Base-by-base conservation (phyloP, 2,113 vertebrate genomes). In the Mustela lutreola region DNA sequence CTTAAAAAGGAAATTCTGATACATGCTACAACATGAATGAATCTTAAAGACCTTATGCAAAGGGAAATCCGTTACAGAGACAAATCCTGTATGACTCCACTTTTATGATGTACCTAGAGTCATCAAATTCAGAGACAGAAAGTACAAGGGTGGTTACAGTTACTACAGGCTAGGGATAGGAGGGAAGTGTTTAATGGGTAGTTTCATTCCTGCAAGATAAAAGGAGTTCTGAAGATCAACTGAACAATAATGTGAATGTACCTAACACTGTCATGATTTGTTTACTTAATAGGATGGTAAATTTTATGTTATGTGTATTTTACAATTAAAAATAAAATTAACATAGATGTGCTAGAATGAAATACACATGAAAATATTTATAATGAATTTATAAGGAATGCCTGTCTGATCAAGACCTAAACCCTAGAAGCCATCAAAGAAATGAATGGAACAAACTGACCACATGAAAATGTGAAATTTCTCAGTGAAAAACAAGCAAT, bases 391-490 rank as follows among this genome's bases (percentile, higher is more conserved):
- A 36, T 39, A 96, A 50, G 36, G 31, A 89, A 96, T 56, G n/a
- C 7, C n/a, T 58, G 33, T 86, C 75, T 67, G 84, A 67, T 67
- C 0, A 24, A 58, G 65, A 65, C 28, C 42, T 65, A 93, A 82
- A 76, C 11, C 48, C 50, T 36, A 56, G 62, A 95, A 73, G 11
- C 53, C 39, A 62, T n/a, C 73, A 80, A 80, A 87, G 14, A 39
- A 73, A 83, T 84, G 26, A 28, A 62, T 36, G 4, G 4, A 84
- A 76, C 50, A n/a, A 80, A 53, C 0, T 82, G 50, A 91, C 50
- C 58, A 86, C 31, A 70, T 26, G 67, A 89, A 93, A 85, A 60
- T 84, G 36, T 78, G 65, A 92, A 89, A 92, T 42, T 95, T 92
- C 67, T 85, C 33, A 76, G 39, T 1, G 10, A 42, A 33, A 91